Conservation (phyloP, 2,888 invertebrate species). For the Luffia ferchaultella region DNA sequence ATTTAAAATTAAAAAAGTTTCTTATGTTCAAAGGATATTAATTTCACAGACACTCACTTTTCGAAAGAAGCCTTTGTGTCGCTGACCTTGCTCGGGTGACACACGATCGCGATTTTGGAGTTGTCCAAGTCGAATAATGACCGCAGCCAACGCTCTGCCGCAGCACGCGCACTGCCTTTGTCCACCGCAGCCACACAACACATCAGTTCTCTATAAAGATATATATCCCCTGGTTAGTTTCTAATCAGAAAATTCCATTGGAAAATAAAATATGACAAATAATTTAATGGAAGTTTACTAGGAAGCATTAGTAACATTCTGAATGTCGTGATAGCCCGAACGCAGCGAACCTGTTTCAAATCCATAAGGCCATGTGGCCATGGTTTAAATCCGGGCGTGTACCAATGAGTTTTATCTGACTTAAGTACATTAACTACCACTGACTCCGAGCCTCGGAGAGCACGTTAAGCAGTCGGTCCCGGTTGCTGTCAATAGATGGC, state of each 20-base stretch:
- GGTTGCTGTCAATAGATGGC: no score
- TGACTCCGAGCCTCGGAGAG: no score
- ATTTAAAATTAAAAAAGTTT: not conserved
- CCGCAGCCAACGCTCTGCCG: constrained; percentile 76
- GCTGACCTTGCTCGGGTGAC: constrained; percentile 77
- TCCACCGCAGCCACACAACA: constrained; percentile 72
- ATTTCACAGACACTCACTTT: constrained; percentile 61
- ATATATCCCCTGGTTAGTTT: not conserved
- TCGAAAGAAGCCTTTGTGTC: constrained; percentile 72
- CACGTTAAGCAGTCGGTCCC: no score
- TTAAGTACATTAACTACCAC: no score
- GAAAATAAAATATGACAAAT: not conserved
- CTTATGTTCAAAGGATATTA: no score
- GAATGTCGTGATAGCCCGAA: not conserved
- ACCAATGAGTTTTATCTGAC: no score
- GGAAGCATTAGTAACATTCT: not conserved
- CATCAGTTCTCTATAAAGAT: constrained; percentile 66
- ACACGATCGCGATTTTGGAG: constrained; percentile 76
- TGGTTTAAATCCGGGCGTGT: not conserved
- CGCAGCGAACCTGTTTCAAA: not conserved
- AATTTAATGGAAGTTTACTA: constrained; percentile 12
- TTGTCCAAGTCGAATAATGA: constrained; percentile 69
- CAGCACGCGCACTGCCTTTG: constrained; percentile 67
- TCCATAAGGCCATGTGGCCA: not conserved
- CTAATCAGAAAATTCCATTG: not conserved